Evolutionary conservation across 2,113 vertebrate species (phyloP), one percentile per base, ranked within the genome.

Genomic region (Cynopterus brachyotis): DNA sequence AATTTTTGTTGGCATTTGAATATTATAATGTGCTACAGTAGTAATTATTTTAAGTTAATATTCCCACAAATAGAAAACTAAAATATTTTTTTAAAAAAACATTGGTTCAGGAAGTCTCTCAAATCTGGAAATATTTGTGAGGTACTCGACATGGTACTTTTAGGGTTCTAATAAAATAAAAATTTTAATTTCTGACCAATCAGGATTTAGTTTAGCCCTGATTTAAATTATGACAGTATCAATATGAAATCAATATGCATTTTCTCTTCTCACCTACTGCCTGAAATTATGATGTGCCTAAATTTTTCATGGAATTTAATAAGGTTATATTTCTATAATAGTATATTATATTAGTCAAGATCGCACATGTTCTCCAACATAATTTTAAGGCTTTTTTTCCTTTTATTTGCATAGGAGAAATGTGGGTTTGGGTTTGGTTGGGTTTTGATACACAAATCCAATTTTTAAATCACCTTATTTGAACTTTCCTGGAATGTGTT

Each of bases 381-480:
- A 72, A 85, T 32, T 92, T 94, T 67, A 83, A 82, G 40, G n/a
- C 42, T 78, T 66, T 8, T 45, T 90, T 96, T 83, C 42, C 75
- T 76, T 95, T 83, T 83, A 30, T 91, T 91, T 76, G 69, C 87
- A 90, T 66, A 9, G 22, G 78, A 79, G 35, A 92, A 96, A 92
- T 73, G 47, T 24, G 28, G 28, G 67, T 82, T 97, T 96, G 42
- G 64, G 57, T 91, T 94, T 88, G 84, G 55, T 64, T 64, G 16
- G 69, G 80, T 93, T 95, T 96, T 62, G 28, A 93, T 89, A 70
- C 4, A 67, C 47, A 97, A 94, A 96, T 53, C 40, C 73, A 94
- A 75, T 35, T 95, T 94, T 89, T 67, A 93, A 96, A 70, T 85
- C 89, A 96, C 90, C 84, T 95, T 92, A 81, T 5, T 93, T 97